A percentile compares a stretch with the other conserved stretches of the same genome.
phyloP scores from a whole-genome alignment of 2,888 invertebrate species.

The Drosophila setosimentum region DNA sequence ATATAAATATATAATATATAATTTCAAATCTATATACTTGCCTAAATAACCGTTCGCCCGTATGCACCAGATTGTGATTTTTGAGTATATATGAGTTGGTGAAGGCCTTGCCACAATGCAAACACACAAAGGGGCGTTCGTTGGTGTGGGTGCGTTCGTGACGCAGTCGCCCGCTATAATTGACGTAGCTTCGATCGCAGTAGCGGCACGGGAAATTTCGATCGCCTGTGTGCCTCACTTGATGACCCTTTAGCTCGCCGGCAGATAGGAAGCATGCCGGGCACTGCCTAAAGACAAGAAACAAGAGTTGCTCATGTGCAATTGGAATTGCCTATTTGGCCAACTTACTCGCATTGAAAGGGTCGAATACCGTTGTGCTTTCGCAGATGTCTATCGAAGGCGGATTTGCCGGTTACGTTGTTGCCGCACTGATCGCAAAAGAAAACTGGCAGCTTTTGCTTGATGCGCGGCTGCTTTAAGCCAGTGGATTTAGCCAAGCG shows the following conservation, averaged over 20 bases:
- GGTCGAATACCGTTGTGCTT: conserved; percentile 82
- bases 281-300: conserved; percentile 61
- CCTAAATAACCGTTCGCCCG: conserved; percentile 80
- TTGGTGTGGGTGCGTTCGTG: conserved; percentile 82
- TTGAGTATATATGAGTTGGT: conserved; percentile 81
- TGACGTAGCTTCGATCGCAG: conserved; percentile 77
- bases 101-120: conserved; percentile 76
- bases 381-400: conserved; percentile 77
- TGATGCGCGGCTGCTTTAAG: conserved; percentile 35
- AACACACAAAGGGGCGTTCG: conserved; percentile 77
- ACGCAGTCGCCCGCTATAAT: conserved; percentile 77
- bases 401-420: conserved; percentile 74
- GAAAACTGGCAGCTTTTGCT: conserved; percentile 60
- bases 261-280: conserved; percentile 79
- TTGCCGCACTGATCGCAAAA: conserved; percentile 82
- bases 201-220: conserved; percentile 77
- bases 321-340: background rate
- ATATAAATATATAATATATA: background rate
- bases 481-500: conserved; percentile 12
- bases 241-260: conserved; percentile 79
- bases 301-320: background rate
- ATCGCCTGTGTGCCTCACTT: conserved; percentile 79
- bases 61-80: conserved; percentile 81
- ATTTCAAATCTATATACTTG: conserved; percentile 23
- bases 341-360: conserved; percentile 79